These are phyloP conservation scores for Catagonus wagneri DNA, from an alignment of 2,113 vertebrate genomes.

Conservation along the genomic window DNA sequence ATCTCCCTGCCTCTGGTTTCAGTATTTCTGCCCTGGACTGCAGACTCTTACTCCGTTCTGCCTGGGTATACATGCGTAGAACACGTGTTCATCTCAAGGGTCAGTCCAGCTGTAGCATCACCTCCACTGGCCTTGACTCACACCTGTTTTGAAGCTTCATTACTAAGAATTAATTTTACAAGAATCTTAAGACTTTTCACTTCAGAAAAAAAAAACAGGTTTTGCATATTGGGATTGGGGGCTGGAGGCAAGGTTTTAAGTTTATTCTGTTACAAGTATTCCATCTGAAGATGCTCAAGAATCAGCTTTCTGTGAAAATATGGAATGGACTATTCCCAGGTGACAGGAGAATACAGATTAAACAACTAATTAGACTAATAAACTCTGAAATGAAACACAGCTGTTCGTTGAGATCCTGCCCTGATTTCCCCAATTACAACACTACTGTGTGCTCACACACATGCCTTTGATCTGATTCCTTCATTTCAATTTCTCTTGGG, in stretches of 20 bases:
- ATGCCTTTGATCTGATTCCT: not conserved
- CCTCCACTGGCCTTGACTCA: not conserved
- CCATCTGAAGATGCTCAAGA: not conserved
- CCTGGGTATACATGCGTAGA: not conserved
- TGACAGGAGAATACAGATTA: not conserved
- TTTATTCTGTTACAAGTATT: not conserved
- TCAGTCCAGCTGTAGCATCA: not conserved
- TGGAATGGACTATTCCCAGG: not conserved
- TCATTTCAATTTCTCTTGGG: constrained; percentile 39
- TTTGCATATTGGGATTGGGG: not conserved
- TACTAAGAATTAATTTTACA: constrained; percentile 1
- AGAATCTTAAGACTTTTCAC: not conserved
- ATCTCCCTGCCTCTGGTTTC: not conserved
- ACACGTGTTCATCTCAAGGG: not conserved
- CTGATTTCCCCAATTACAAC: constrained; percentile 5
- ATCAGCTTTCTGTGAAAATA: not conserved
- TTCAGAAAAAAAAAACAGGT: not conserved
- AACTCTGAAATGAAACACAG: constrained; percentile 55
- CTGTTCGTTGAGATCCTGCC: constrained; percentile 20
- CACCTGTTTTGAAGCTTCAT: not conserved
- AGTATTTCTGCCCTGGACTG: not conserved
- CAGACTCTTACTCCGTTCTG: not conserved
- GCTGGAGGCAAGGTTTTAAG: not conserved
- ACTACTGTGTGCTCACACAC: not conserved
- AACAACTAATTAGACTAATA: constrained; percentile 31